Evolutionary conservation across 2,113 vertebrate species (phyloP), one percentile per base, ranked within the genome.

Genomic region (Solenodon paradoxus): DNA sequence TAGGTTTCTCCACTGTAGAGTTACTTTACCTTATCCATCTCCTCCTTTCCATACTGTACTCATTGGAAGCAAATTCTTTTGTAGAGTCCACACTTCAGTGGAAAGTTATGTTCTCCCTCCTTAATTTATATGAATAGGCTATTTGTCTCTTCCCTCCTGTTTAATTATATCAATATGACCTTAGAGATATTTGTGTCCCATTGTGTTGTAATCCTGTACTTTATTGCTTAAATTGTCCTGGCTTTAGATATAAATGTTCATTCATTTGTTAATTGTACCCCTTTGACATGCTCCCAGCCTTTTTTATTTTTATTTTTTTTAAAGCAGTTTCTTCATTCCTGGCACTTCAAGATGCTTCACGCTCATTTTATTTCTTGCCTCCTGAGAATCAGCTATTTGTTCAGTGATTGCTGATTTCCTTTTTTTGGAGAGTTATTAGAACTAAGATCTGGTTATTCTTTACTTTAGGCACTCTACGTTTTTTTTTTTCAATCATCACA

Each of bases 101-200:
- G 53, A 79, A 71, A 64, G 26, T 92, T 94, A 13, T 26, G 9
- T 8, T 81, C 28, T n/a, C 7, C 4, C 2, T 94, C 35, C 51
- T 51, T 84, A 80, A 71, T 80, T 97, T 90, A 79, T 84, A 72
- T 96, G 57, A 57, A 92, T 83, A 2, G 38, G 35, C 87, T 17
- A 93, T 83, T 66, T 92, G 53, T 88, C 40, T 78, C 16, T 90
- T 85, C 28, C 30, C 24, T 90, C 26, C 9, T 81, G 26, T 38
- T 90, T 93, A 88, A 68, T 79, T 19, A 35, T 71, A 19, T 57
- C 26, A 49, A 3, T 57, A 42, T 78, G 17, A 9, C 69, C 55
- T 71, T 49, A 28, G n/a, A 79, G 40, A 59, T 90, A 40, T 51
- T 87, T 90, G 64, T 61, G 42, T 49, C 10, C 45, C 80, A 47